These are phyloP conservation scores for Scaptomyza pallida DNA, from an alignment of 1,140 invertebrate genomes.

Conservation along the genomic window DNA sequence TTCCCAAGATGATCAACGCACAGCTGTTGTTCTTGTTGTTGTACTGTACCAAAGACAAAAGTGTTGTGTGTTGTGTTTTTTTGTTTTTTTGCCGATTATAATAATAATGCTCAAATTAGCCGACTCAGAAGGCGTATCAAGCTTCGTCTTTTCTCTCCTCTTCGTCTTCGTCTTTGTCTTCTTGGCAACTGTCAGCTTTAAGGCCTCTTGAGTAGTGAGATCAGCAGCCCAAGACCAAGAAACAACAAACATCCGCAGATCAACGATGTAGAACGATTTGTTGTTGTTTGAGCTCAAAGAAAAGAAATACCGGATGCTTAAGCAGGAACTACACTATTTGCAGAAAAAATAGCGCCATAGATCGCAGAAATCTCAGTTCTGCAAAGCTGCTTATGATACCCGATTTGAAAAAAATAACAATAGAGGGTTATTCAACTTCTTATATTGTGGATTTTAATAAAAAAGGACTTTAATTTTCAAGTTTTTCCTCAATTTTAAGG, in stretches of 20 bases:
- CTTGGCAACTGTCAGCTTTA: constrained; percentile 25
- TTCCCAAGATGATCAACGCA: neutral
- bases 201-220: neutral
- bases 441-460: no score
- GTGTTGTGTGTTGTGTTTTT: neutral
- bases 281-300: no score
- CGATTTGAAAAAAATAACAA: neutral
- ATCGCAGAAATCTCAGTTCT: constrained; percentile 1
- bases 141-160: constrained; percentile 5
- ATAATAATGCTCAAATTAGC: constrained; percentile 54
- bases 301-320: constrained; percentile 14
- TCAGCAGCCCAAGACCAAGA: constrained; percentile 25
- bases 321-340: constrained; percentile 27
- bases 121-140: constrained; percentile 70
- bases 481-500: no score
- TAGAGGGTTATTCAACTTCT: no score
- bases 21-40: neutral
- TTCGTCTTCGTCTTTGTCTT: neutral
- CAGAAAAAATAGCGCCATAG: constrained; percentile 8
- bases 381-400: neutral
- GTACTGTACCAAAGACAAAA: neutral
- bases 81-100: neutral
- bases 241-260: neutral
- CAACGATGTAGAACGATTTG: constrained; percentile 38
- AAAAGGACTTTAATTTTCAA: no score